Percentiles rank a stretch among this genome's conserved stretches.
phyloP scores from a whole-genome alignment of 2,113 vertebrate genomes.

The Nannospalax galili region DNA sequence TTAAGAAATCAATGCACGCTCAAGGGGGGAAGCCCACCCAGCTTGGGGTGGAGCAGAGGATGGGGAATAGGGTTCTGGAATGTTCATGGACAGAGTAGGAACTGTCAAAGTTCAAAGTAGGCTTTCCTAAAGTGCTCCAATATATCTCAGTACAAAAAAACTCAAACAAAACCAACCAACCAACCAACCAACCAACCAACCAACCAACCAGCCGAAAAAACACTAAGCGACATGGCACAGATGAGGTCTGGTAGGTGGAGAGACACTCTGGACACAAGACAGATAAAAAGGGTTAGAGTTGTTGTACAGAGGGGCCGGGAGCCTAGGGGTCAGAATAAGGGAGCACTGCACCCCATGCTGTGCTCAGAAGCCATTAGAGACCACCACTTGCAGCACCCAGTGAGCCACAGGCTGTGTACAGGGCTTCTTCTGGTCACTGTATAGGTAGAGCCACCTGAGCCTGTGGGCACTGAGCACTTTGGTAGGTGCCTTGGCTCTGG shows the following conservation, averaged over 20 bases:
- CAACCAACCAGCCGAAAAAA: conserved; percentile 53
- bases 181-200: no score
- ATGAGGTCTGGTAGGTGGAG: accelerated
- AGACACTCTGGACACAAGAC: neutral
- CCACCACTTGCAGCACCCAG: neutral
- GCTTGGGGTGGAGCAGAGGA: conserved; percentile 27
- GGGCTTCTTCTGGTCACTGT: neutral
- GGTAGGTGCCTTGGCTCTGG: neutral
- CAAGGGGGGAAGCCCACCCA: conserved; percentile 16
- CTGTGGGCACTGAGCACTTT: neutral
- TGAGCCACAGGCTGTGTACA: neutral
- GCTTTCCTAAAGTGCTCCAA: conserved; percentile 84
- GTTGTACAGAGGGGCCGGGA: neutral
- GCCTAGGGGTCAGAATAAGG: neutral
- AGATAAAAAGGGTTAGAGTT: neutral
- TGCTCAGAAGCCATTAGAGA: neutral
- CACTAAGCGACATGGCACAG: conserved; percentile 80
- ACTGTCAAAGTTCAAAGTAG: neutral
- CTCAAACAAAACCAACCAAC: no score
- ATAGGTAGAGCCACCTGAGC: neutral
- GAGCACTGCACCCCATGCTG: neutral
- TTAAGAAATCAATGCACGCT: conserved; percentile 5
- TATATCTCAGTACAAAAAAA: conserved; percentile 77
- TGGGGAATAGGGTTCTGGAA: neutral
- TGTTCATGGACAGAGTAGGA: conserved; percentile 35